Evolutionary conservation across 2,888 invertebrate species (phyloP).

Genomic region (Caradrina clavipalpis): DNA sequence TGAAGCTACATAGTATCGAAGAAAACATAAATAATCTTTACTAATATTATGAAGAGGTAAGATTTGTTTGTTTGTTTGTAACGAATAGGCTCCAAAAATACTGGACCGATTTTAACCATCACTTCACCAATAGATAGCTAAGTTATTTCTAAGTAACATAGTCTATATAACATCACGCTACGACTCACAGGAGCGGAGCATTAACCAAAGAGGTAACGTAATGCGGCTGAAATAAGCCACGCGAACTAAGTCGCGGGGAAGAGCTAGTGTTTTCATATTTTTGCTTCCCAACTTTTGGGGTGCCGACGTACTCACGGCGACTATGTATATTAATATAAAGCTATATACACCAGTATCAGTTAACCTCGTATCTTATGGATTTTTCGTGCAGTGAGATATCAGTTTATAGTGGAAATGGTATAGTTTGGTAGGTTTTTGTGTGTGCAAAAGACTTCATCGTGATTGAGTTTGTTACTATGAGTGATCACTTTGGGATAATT

Average conservation of each 20-base stretch:
- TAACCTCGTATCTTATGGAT: neutral
- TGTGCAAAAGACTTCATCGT: neutral
- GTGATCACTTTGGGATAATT: conserved; percentile 7
- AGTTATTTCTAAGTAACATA: no score
- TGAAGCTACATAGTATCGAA: neutral
- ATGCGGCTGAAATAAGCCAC: no score
- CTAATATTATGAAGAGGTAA: no score
- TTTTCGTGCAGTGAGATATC: neutral
- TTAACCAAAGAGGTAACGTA: no score
- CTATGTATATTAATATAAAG: no score
- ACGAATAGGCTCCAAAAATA: no score
- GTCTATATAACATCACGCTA: no score
- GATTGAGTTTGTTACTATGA: conserved; percentile 10
- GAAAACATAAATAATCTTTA: conserved; percentile 29
- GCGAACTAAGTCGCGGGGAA: no score
- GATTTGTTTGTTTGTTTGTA: no score
- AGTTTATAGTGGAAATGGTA: neutral
- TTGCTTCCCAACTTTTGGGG: conserved; percentile 22
- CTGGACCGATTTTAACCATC: no score
- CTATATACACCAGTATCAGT: neutral
- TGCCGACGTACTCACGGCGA: neutral
- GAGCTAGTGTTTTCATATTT: conserved; percentile 7
- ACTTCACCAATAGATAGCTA: no score
- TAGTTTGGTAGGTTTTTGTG: neutral
- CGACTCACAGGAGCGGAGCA: no score